Evolutionary conservation across 2,113 vertebrate genomes (phyloP).

Genomic region (Thinocorus orbignyianus): DNA sequence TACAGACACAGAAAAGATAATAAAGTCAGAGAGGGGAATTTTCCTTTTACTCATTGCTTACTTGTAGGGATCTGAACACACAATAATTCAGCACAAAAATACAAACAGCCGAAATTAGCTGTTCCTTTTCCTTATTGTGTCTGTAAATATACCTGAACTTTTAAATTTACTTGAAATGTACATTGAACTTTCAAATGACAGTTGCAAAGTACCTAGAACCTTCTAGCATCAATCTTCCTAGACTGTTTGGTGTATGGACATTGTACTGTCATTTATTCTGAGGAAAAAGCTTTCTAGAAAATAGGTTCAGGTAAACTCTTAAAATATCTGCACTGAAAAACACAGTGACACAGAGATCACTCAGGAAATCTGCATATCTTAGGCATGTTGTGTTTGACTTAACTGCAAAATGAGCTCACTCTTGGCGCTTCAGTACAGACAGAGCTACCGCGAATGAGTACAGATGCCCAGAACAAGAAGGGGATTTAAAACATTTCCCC

Average conservation of each 20-base stretch:
- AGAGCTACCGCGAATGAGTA: background rate
- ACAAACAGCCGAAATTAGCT: background rate
- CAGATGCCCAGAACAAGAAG: background rate
- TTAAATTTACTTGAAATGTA: background rate
- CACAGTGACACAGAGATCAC: background rate
- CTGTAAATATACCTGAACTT: background rate
- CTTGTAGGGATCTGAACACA: background rate
- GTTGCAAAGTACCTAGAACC: background rate
- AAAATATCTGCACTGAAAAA: background rate
- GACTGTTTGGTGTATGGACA: background rate
- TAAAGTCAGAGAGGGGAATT: background rate
- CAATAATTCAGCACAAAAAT: background rate
- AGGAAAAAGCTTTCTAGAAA: background rate
- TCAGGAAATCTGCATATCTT: background rate
- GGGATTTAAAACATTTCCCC: background rate
- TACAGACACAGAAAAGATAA: background rate
- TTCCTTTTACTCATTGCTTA: background rate
- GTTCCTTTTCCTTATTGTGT: background rate
- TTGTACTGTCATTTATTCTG: background rate
- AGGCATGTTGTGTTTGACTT: background rate
- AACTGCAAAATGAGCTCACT: background rate
- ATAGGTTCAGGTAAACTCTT: background rate
- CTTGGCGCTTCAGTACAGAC: background rate
- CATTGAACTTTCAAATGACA: background rate
- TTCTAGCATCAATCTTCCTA: background rate